Conservation (phyloP, 1,140 invertebrate genomes). For the Teleopsis dalmanni region DNA sequence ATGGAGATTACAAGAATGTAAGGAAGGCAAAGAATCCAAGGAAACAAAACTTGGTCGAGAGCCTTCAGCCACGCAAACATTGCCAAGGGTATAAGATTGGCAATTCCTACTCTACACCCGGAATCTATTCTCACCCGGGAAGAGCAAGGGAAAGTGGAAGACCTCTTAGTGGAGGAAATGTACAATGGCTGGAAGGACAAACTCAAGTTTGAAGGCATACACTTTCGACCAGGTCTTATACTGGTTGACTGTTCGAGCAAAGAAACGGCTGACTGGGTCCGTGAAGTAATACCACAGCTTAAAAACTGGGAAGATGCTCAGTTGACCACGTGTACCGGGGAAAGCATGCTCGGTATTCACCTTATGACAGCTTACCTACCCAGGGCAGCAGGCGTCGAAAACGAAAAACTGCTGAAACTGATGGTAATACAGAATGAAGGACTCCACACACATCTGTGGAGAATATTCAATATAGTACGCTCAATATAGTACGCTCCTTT, state of each 20-base stretch:
- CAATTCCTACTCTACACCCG: too few relatives aligned
- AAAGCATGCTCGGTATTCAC: slow-evolving; percentile 1
- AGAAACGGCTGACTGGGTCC: slow-evolving; percentile 1
- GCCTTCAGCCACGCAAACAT: too few relatives aligned
- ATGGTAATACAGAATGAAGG: slow-evolving; percentile 5
- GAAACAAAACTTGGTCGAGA: too few relatives aligned
- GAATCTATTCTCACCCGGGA: too few relatives aligned
- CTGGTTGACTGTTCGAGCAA: slow-evolving; percentile 5
- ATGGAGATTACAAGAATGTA: too few relatives aligned
- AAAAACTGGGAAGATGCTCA: not conserved
- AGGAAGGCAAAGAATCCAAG: too few relatives aligned
- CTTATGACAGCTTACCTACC: slow-evolving; percentile 3
- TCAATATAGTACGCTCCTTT: too few relatives aligned
- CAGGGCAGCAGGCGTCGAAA: slow-evolving; percentile 3
- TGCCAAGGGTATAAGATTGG: too few relatives aligned
- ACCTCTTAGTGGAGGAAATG: too few relatives aligned
- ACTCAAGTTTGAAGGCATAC: slow-evolving; percentile 8
- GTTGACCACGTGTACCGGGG: slow-evolving; percentile 1
- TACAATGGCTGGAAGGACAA: too few relatives aligned
- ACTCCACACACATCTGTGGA: slow-evolving; percentile 3
- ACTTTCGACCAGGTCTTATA: not conserved
- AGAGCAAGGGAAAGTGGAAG: too few relatives aligned
- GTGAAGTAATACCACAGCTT: not conserved
- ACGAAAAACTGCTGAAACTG: not conserved
- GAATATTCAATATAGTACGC: too few relatives aligned